A percentile compares a stretch with the other conserved stretches of the same genome.
Conservation (phyloP, 2,113 vertebrate genomes). For the Chaetodon trifascialis region DNA sequence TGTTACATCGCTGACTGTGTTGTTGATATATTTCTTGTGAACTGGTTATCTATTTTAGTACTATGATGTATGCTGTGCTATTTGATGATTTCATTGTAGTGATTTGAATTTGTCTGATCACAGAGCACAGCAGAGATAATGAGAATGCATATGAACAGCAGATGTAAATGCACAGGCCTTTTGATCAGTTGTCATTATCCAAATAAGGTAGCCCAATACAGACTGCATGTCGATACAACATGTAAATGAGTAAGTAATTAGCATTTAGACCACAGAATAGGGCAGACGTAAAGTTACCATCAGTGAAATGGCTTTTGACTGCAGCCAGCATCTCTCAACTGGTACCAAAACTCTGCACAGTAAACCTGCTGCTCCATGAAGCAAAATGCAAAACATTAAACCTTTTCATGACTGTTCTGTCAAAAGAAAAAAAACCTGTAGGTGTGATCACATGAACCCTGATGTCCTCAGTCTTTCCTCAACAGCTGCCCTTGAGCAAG, state of each 20-base stretch:
- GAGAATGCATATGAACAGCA: background rate
- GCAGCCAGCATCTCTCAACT: background rate
- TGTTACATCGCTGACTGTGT: background rate
- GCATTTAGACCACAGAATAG: background rate
- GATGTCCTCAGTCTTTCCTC: background rate
- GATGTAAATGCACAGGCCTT: background rate
- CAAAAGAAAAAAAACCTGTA: background rate
- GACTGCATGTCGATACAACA: background rate
- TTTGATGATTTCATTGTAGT: no score
- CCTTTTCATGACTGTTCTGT: background rate
- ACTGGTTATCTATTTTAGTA: no score
- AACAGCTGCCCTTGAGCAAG: slow-evolving; percentile 39
- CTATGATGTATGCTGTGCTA: no score
- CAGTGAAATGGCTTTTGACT: background rate
- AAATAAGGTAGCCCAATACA: background rate
- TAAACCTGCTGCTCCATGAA: background rate
- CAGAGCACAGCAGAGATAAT: no score
- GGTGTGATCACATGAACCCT: slow-evolving; percentile 2
- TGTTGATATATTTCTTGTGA: background rate
- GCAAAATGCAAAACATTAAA: background rate
- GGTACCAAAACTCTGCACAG: background rate
- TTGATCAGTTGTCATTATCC: background rate
- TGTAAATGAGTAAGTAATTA: background rate
- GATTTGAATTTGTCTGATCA: background rate
- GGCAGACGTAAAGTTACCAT: background rate